Conservation (phyloP, 53 echinoderm and acorn worm genomes). For the Mesocentrotus franciscanus region DNA sequence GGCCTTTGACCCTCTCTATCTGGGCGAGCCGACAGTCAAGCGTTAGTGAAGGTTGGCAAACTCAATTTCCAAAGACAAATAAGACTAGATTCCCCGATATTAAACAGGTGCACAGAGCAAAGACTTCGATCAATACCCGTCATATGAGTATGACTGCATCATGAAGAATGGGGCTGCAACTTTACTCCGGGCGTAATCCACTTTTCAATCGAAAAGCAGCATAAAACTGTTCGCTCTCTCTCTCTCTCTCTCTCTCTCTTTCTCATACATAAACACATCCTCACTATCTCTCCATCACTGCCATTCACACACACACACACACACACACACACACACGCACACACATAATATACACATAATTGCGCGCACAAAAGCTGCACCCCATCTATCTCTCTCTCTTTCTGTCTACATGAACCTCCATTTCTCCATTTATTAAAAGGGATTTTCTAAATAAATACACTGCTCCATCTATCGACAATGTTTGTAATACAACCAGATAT, state of each 20-base stretch:
- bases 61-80: constrained; percentile 49
- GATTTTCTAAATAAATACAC: background rate
- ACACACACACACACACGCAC: background rate
- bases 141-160: constrained; percentile 38
- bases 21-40: background rate
- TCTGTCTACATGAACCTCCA: background rate
- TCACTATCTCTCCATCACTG: background rate
- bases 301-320: background rate
- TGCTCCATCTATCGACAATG: background rate
- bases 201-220: background rate
- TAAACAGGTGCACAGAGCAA: constrained; percentile 51
- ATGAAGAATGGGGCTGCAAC: background rate
- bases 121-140: constrained; percentile 37
- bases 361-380: too few species aligned
- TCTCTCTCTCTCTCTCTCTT: too few species aligned
- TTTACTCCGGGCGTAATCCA: constrained; percentile 2
- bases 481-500: background rate
- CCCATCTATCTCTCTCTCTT: background rate
- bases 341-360: too few species aligned
- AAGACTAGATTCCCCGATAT: background rate
- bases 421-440: background rate
- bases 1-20: background rate
- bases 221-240: background rate
- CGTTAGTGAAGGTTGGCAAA: constrained; percentile 44
- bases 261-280: background rate